Evolutionary conservation across 2,113 vertebrate genomes (phyloP).

Genomic region (Alligator mississippiensis): DNA sequence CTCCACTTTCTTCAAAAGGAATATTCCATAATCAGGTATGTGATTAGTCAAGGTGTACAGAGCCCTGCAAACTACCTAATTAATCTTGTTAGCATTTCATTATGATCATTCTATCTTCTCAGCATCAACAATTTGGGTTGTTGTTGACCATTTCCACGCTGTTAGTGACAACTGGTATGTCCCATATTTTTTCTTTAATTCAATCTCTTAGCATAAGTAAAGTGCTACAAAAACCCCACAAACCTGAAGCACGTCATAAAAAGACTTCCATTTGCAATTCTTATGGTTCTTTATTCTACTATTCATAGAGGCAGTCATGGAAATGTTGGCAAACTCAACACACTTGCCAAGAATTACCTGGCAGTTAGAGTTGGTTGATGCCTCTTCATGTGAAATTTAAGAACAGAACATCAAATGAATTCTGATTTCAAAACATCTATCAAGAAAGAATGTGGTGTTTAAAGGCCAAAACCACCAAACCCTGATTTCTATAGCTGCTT

Average conservation of each 20-base stretch:
- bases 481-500: neutral
- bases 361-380: too few species aligned
- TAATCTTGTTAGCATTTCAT: constrained; percentile 81
- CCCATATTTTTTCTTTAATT: constrained; percentile 81
- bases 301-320: neutral
- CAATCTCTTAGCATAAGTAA: constrained; percentile 79
- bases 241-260: neutral
- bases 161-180: constrained; percentile 31
- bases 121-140: constrained; percentile 79
- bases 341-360: neutral
- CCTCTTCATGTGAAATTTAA: neutral
- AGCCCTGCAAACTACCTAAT: constrained; percentile 87
- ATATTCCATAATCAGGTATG: constrained; percentile 80
- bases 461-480: neutral
- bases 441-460: neutral
- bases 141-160: constrained; percentile 68
- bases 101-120: constrained; percentile 77
- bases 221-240: constrained; percentile 51
- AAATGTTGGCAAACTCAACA: constrained; percentile 5
- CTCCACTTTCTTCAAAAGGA: constrained; percentile 81
- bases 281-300: neutral
- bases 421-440: neutral
- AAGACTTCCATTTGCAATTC: constrained; percentile 5
- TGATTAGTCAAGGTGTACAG: constrained; percentile 82
- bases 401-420: neutral